These are phyloP conservation scores for Baccha elongata DNA, from an alignment of 2,888 invertebrate genomes.

Conservation along the genomic window DNA sequence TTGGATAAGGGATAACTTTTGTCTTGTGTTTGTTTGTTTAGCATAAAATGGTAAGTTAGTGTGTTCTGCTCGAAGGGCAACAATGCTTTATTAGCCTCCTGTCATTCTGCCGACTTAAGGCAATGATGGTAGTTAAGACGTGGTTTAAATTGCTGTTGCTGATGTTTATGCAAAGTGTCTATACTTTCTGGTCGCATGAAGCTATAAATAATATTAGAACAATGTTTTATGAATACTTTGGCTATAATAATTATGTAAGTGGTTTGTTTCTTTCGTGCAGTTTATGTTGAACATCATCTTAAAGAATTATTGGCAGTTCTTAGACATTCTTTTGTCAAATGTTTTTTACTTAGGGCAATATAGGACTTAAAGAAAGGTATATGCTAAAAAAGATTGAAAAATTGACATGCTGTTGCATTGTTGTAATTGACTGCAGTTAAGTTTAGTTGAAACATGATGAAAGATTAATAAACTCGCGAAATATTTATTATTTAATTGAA, in stretches of 20 bases:
- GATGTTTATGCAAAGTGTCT: conserved; percentile 51
- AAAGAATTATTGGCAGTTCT: too few species aligned
- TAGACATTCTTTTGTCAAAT: too few species aligned
- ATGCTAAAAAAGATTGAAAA: too few species aligned
- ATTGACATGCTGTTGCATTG: too few species aligned
- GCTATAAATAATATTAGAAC: conserved; percentile 67
- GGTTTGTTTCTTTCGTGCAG: conserved; percentile 39
- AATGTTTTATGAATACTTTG: conserved; percentile 50
- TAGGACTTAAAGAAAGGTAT: too few species aligned
- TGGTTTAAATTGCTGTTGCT: conserved; percentile 52
- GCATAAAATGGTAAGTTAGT: background rate
- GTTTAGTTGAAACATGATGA: too few species aligned
- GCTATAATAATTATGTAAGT: conserved; percentile 61
- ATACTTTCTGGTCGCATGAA: conserved; percentile 48
- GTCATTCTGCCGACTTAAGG: conserved; percentile 59
- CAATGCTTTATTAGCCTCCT: conserved; percentile 69
- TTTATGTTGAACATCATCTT: too few species aligned
- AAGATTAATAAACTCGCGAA: too few species aligned
- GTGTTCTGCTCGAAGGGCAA: conserved; percentile 52
- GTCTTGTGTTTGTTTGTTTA: background rate
- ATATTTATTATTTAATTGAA: too few species aligned
- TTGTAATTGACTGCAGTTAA: too few species aligned
- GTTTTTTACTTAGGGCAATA: too few species aligned
- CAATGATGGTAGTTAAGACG: conserved; percentile 55
- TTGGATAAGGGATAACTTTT: background rate